phyloP scores from a whole-genome alignment of 2,797 vertebrate species.

The Pseudochirops corinnae region DNA sequence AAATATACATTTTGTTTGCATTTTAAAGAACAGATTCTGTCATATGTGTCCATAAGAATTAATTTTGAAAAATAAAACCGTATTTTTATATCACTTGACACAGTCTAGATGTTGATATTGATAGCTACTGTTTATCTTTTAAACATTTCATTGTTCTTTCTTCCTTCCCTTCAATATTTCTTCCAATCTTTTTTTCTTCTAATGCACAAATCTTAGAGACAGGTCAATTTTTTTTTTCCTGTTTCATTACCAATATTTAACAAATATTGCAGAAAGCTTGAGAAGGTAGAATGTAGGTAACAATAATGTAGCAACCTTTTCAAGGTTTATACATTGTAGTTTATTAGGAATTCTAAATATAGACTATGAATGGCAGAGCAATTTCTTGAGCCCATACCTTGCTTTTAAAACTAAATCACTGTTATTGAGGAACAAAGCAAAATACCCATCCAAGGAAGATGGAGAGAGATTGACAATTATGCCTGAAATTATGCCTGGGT shows the following conservation, averaged over 20 bases:
- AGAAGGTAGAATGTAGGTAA: background rate
- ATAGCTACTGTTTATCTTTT: background rate
- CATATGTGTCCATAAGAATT: no score
- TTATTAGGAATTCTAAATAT: conserved; percentile 38
- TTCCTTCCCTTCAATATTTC: background rate
- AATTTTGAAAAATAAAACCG: no score
- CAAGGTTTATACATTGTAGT: background rate
- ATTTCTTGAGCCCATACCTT: conserved; percentile 42
- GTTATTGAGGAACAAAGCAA: conserved; percentile 57
- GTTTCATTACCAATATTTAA: background rate
- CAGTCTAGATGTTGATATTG: background rate
- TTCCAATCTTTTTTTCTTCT: background rate
- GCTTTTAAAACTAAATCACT: conserved; percentile 54
- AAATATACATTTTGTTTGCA: background rate
- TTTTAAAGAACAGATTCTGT: background rate
- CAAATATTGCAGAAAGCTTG: background rate
- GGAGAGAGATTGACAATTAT: conserved; percentile 65
- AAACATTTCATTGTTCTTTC: background rate
- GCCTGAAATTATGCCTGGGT: conserved; percentile 57
- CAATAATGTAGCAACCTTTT: background rate
- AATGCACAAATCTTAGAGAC: background rate
- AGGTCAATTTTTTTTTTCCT: background rate
- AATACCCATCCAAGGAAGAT: conserved; percentile 40
- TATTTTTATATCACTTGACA: background rate
- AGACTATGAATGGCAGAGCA: background rate